Percentiles rank a stretch among this genome's conserved stretches.
These are phyloP conservation scores for Sarcophaga peregrina DNA, from an alignment of 1,140 invertebrate species.

Conservation along the genomic window DNA sequence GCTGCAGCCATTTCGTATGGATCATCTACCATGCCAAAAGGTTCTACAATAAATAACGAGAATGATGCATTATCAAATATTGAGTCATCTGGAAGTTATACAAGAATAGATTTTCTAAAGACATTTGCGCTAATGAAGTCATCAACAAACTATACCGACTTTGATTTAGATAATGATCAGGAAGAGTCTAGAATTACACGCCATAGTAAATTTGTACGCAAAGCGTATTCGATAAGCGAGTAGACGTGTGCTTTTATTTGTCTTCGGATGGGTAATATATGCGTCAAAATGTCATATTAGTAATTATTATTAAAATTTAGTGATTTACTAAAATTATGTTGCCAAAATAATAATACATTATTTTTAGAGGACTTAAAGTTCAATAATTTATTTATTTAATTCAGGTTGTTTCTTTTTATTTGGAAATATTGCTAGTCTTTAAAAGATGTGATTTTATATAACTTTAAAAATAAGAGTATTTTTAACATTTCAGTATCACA, in stretches of 20 bases:
- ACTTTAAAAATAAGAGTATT: no score
- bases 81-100: conserved; percentile 74
- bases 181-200: conserved; percentile 73
- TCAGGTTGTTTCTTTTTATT: no score
- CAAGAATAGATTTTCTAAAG: conserved; percentile 93
- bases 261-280: no score
- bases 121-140: conserved; percentile 85
- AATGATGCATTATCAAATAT: conserved; percentile 47
- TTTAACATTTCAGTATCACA: no score
- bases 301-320: no score
- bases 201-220: conserved; percentile 67
- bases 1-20: neutral
- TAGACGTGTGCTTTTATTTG: conserved; percentile 50
- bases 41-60: conserved; percentile 20
- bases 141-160: conserved; percentile 68
- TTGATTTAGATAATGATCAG: conserved; percentile 71
- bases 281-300: no score
- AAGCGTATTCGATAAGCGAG: conserved; percentile 72
- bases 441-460: no score
- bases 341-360: no score
- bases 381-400: no score
- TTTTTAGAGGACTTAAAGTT: no score
- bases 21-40: conserved; percentile 38
- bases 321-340: no score
- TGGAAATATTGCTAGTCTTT: no score